Percentiles rank a stretch among this genome's conserved stretches.
Conservation (phyloP, 2,797 vertebrate species). For the Lithobates pipiens region DNA sequence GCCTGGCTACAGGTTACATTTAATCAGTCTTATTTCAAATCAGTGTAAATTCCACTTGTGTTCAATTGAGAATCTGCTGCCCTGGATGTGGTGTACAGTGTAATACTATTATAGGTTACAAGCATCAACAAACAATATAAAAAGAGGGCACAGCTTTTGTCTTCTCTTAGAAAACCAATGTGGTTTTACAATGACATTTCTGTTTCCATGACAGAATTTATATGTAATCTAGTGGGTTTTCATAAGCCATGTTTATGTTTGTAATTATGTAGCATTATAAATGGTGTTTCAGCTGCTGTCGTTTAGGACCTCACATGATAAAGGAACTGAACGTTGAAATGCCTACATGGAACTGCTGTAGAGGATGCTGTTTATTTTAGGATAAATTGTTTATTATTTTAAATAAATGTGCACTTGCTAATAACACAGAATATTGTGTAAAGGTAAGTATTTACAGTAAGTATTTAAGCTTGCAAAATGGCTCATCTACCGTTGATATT, state of each 20-base stretch:
- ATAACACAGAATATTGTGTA: not conserved
- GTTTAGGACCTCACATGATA: constrained; percentile 32
- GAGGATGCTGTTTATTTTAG: not conserved
- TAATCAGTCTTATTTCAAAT: too few species aligned
- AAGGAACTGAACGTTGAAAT: constrained; percentile 12
- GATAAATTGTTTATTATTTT: not conserved
- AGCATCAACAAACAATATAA: not conserved
- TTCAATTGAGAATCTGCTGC: not conserved
- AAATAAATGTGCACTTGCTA: not conserved
- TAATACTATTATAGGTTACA: not conserved
- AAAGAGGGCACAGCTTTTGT: not conserved
- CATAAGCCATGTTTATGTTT: constrained; percentile 41
- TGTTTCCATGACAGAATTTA: constrained; percentile 13
- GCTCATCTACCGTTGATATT: too few species aligned
- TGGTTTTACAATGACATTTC: constrained; percentile 30
- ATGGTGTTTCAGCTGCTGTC: constrained; percentile 13
- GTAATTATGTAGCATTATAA: constrained; percentile 29
- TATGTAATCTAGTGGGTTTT: constrained; percentile 27
- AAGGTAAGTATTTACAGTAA: too few species aligned
- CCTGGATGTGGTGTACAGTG: not conserved
- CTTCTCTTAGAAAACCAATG: not conserved
- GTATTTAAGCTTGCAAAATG: too few species aligned
- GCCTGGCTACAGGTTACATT: too few species aligned
- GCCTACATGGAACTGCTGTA: constrained; percentile 2
- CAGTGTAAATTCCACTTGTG: too few species aligned